These are phyloP conservation scores for Oryzias celebensis DNA, from an alignment of 2,113 vertebrate species.

Conservation along the genomic window DNA sequence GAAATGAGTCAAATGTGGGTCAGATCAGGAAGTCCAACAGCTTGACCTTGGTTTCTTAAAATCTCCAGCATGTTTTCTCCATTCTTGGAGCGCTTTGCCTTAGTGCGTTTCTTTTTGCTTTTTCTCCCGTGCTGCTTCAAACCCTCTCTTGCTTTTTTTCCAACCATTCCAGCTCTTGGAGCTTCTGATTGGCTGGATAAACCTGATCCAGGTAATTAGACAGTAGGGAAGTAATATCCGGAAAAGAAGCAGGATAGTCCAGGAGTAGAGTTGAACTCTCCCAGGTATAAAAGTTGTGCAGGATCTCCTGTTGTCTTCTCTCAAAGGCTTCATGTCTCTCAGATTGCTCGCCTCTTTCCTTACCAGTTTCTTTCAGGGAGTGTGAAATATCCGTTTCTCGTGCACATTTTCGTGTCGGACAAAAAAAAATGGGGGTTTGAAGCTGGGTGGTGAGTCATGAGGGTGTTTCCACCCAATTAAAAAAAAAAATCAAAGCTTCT, in stretches of 20 bases:
- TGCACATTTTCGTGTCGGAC: slow-evolving; percentile 26
- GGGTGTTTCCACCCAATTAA: slow-evolving; percentile 62
- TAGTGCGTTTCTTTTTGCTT: slow-evolving; percentile 30
- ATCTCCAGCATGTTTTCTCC: slow-evolving; percentile 38
- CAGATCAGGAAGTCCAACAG: slow-evolving; percentile 7
- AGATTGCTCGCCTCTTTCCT: slow-evolving; percentile 51
- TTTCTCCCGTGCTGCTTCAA: slow-evolving; percentile 7
- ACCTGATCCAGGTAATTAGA: no score
- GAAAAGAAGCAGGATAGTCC: no score
- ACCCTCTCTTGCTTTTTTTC: slow-evolving; percentile 2
- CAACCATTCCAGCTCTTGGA: neutral
- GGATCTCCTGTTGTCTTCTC: slow-evolving; percentile 23
- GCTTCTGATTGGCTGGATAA: slow-evolving; percentile 4
- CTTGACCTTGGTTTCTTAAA: neutral
- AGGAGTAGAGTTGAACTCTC: no score
- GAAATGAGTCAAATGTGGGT: neutral
- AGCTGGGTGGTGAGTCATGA: slow-evolving; percentile 60
- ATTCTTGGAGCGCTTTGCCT: slow-evolving; percentile 39
- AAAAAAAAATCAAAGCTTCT: slow-evolving; percentile 47
- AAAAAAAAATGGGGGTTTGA: slow-evolving; percentile 60
- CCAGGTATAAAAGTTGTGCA: slow-evolving; percentile 1
- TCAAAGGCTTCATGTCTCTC: slow-evolving; percentile 25
- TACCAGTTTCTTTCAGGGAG: slow-evolving; percentile 57
- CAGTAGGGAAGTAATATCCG: no score
- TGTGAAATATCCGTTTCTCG: slow-evolving; percentile 39